Evolutionary conservation across 2,797 vertebrate species (phyloP).

Genomic region (Siniperca scherzeri): DNA sequence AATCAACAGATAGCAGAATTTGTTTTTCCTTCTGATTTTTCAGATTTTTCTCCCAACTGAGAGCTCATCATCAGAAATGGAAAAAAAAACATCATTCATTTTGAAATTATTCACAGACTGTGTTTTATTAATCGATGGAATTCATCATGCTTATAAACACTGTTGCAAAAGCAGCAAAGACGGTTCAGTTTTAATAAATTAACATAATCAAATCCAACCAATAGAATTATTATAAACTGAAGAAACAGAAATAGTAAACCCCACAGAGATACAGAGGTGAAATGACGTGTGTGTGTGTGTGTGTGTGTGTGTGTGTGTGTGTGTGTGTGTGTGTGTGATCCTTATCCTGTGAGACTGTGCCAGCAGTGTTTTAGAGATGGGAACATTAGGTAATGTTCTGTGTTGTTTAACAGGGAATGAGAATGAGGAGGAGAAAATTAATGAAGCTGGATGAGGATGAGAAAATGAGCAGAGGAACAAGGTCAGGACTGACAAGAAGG

Average conservation of each 20-base stretch:
- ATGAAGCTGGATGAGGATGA: neutral
- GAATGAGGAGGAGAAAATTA: neutral
- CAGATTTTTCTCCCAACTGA: neutral
- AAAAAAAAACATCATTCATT: slow-evolving; percentile 8
- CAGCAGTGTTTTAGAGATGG: neutral
- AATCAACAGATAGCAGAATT: slow-evolving; percentile 40
- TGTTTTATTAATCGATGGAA: slow-evolving; percentile 1
- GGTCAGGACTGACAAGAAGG: neutral
- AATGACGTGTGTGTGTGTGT: neutral
- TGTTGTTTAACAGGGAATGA: slow-evolving; percentile 24
- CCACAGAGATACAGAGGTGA: neutral
- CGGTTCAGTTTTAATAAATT: neutral
- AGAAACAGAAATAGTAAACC: neutral
- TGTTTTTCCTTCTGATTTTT: slow-evolving; percentile 17
- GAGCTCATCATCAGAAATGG: neutral
- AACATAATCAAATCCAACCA: neutral
- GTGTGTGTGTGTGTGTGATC: neutral
- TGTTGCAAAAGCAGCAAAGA: neutral
- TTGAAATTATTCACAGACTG: neutral
- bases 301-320: slow-evolving; percentile 1
- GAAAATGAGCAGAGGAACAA: neutral
- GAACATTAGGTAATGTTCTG: slow-evolving; percentile 12
- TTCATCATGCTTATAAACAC: neutral
- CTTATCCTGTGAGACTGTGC: neutral
- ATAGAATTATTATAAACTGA: neutral